phyloP scores from a whole-genome alignment of 2,797 vertebrate genomes.

The Rhinophrynus dorsalis region DNA sequence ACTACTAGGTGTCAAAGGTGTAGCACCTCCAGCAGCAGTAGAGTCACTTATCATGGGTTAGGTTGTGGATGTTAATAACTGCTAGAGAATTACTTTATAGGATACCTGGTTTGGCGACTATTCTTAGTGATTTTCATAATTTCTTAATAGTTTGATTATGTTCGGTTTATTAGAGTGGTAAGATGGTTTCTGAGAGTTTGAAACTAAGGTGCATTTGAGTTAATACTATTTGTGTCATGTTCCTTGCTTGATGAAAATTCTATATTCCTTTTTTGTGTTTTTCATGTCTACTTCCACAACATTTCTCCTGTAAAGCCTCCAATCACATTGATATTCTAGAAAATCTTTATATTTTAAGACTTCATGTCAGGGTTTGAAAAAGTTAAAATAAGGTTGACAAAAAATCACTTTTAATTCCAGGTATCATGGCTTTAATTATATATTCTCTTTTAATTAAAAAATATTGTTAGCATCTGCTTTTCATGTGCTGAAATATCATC shows the following conservation, averaged over 20 bases:
- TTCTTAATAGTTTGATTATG: too few relatives aligned
- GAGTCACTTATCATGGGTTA: too few relatives aligned
- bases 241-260: slow-evolving; percentile 45
- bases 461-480: slow-evolving; percentile 60
- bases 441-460: slow-evolving; percentile 56
- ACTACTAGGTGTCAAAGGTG: too few relatives aligned
- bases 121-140: too few relatives aligned
- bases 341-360: slow-evolving; percentile 48
- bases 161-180: too few relatives aligned
- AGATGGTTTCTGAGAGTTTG: too few relatives aligned
- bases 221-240: slow-evolving; percentile 14
- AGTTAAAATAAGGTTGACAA: slow-evolving; percentile 30
- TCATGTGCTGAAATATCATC: slow-evolving; percentile 51
- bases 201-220: too few relatives aligned
- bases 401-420: slow-evolving; percentile 37
- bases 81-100: too few relatives aligned
- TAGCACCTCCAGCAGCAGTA: too few relatives aligned
- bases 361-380: slow-evolving; percentile 54
- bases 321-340: slow-evolving; percentile 49
- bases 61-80: too few relatives aligned
- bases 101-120: too few relatives aligned
- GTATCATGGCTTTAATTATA: slow-evolving; percentile 55
- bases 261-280: slow-evolving; percentile 54
- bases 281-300: slow-evolving; percentile 9
- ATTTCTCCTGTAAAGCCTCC: slow-evolving; percentile 9